Percentiles rank a stretch among this genome's conserved stretches.
These are phyloP conservation scores for Andricus curvator DNA, from an alignment of 2,888 invertebrate species.

Conservation along the genomic window DNA sequence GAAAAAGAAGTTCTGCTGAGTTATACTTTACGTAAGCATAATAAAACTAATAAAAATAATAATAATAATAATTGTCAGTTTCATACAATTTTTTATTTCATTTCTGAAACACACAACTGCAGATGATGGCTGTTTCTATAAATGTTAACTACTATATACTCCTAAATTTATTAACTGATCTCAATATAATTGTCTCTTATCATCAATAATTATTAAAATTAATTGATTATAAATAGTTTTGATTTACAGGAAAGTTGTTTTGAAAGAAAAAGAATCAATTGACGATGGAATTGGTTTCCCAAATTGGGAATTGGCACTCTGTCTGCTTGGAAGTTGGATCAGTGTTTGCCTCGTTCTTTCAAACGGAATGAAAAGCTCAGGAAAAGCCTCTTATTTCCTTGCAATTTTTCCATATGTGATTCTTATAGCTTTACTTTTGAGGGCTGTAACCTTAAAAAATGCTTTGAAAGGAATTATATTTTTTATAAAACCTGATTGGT, in stretches of 20 bases:
- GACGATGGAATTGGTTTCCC: slow-evolving; percentile 81
- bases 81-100: background rate
- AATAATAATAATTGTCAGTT: background rate
- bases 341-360: slow-evolving; percentile 80
- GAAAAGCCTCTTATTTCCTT: slow-evolving; percentile 86
- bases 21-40: slow-evolving; percentile 70
- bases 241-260: slow-evolving; percentile 79
- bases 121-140: too few species aligned
- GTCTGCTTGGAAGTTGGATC: slow-evolving; percentile 80
- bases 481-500: slow-evolving; percentile 85
- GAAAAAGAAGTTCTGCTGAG: slow-evolving; percentile 69
- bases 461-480: slow-evolving; percentile 83
- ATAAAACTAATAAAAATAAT: background rate
- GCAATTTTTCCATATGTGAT: slow-evolving; percentile 85
- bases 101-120: background rate
- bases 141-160: too few species aligned
- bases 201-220: slow-evolving; percentile 8
- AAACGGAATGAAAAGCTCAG: slow-evolving; percentile 82
- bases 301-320: slow-evolving; percentile 80
- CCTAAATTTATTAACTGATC: too few species aligned
- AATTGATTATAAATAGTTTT: slow-evolving; percentile 16
- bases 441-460: slow-evolving; percentile 83
- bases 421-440: slow-evolving; percentile 81
- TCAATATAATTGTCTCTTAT: too few species aligned
- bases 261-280: slow-evolving; percentile 79